Base-by-base conservation (phyloP, 2,888 invertebrate genomes). In the Resseliella maxima region DNA sequence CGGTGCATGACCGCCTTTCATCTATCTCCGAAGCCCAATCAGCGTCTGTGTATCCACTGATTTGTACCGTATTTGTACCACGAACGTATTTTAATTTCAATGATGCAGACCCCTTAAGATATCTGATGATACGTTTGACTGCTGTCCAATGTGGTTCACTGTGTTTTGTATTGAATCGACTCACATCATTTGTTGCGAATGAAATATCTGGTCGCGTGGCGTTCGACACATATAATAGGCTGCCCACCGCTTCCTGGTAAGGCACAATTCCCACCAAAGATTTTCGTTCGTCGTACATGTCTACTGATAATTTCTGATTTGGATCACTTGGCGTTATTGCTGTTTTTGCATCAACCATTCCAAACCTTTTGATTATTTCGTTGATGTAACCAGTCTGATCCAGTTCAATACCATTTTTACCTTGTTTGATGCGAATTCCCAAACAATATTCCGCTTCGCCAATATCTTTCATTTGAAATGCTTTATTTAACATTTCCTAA, bases 211-310 rank as follows among this genome's bases (percentile, higher is more conserved):
- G 88, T 24, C 88, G 86, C 18, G 88, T 87, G 6, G 87, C 87
- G 86, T 88, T 87, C 2, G 86, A 87, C 45, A 87, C 45, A 83
- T 88, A 89, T 10, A 88, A 85, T 21, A 88, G 46, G 86, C 88
- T 87, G 0, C 88, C 89, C 12, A 88, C 86, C 41, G 87, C 87
- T 83, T 88, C 87, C 85, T 88, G 88, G 46, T 87, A 88, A 12
- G 88, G 88, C 12, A 88, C 87, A 54, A 59, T 86, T 83, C 86
- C 86, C n/a, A n/a, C n/a, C n/a, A n/a, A n/a, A n/a, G n/a, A n/a
- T n/a, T 31, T 72, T 35, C 46, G 38, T 31, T 87, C 87, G 10
- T 41, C 54, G 64, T 87, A 41, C 87, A 87, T 86, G 24, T 72
- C 46, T 35, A 72, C 83, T 6, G 86, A 86, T 24, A 88, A 36